Evolutionary conservation across 2,797 vertebrate species (phyloP).

Genomic region (Semaprochilodus insignis): DNA sequence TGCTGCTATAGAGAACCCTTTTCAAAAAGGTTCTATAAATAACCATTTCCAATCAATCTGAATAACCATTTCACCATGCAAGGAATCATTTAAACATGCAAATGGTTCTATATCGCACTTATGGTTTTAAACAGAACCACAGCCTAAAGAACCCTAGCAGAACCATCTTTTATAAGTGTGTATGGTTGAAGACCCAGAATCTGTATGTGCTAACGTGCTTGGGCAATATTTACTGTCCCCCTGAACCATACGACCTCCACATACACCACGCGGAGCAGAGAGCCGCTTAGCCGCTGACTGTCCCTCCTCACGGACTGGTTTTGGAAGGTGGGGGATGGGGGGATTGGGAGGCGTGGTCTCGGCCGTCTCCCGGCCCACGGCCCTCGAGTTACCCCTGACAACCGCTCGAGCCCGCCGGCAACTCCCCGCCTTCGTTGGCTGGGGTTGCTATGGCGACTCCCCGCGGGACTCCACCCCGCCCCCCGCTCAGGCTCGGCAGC

Average conservation of each 20-base stretch:
- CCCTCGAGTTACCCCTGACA: constrained; percentile 79
- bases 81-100: no score
- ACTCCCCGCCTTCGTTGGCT: constrained; percentile 83
- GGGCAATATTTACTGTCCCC: no score
- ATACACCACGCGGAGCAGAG: background rate
- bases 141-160: no score
- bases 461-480: constrained; percentile 71
- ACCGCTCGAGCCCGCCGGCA: constrained; percentile 81
- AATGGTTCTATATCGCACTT: no score
- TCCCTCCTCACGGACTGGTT: constrained; percentile 45
- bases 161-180: no score
- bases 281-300: constrained; percentile 7
- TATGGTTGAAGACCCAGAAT: no score
- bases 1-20: no score
- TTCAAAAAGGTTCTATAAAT: no score
- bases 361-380: constrained; percentile 55
- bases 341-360: constrained; percentile 69
- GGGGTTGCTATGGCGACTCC: constrained; percentile 83
- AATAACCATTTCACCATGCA: no score
- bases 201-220: no score
- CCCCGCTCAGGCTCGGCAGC: constrained; percentile 75
- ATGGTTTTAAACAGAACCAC: no score
- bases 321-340: constrained; percentile 44
- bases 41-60: no score
- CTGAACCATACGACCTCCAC: background rate